phyloP scores from a whole-genome alignment of 2,888 invertebrate species.

The Pherbina coryleti region DNA sequence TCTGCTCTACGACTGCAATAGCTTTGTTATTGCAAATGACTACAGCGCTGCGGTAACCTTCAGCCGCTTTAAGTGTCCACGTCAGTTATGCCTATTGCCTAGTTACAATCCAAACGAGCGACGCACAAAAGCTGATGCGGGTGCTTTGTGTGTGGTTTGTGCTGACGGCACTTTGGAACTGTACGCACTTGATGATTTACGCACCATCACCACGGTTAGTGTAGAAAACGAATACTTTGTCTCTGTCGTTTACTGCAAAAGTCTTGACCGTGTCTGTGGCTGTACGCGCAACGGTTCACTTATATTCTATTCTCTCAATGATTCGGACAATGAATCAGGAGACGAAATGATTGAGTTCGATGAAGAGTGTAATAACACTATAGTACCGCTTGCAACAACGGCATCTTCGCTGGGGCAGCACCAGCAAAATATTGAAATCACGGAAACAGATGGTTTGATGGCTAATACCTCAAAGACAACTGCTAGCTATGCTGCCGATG shows the following conservation, averaged over 20 bases:
- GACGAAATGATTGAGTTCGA: slow-evolving; percentile 79
- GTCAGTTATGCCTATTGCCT: slow-evolving; percentile 79
- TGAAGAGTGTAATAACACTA: slow-evolving; percentile 71
- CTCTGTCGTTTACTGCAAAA: slow-evolving; percentile 87
- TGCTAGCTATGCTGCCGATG: slow-evolving; percentile 31
- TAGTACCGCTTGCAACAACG: slow-evolving; percentile 35
- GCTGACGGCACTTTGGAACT: slow-evolving; percentile 81
- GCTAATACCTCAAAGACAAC: slow-evolving; percentile 33
- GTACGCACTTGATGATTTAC: slow-evolving; percentile 79
- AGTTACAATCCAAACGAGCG: slow-evolving; percentile 45
- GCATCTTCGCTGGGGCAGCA: slow-evolving; percentile 7
- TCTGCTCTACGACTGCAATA: slow-evolving; percentile 60
- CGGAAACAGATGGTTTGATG: slow-evolving; percentile 59
- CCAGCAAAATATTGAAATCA: slow-evolving; percentile 50
- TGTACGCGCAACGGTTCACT: slow-evolving; percentile 85
- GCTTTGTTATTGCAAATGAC: slow-evolving; percentile 61
- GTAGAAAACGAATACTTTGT: slow-evolving; percentile 81
- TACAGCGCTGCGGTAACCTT: slow-evolving; percentile 72
- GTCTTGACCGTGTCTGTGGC: slow-evolving; percentile 88
- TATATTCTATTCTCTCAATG: slow-evolving; percentile 84
- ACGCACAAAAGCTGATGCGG: slow-evolving; percentile 64
- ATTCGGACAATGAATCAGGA: slow-evolving; percentile 78
- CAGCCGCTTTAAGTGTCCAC: slow-evolving; percentile 76
- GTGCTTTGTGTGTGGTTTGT: slow-evolving; percentile 81
- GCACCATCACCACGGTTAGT: slow-evolving; percentile 77